Conservation (phyloP, 2,888 invertebrate genomes). For the Callimorpha dominula region DNA sequence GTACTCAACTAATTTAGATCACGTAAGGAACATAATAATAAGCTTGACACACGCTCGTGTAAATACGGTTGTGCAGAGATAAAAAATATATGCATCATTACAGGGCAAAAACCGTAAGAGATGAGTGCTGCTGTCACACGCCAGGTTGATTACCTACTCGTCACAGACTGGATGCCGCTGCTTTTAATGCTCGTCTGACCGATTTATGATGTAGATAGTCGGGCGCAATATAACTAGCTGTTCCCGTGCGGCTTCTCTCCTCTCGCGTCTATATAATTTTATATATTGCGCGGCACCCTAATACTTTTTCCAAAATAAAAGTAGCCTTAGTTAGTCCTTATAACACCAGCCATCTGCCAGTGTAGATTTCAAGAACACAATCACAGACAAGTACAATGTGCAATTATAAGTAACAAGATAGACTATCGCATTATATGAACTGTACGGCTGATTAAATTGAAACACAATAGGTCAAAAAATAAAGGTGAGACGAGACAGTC, state of each 20-base stretch:
- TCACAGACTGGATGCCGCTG: neutral
- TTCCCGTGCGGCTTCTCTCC: too few relatives aligned
- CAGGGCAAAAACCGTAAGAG: neutral
- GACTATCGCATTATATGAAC: neutral
- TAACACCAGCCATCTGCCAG: too few relatives aligned
- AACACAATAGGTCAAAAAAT: neutral
- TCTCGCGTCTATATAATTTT: too few relatives aligned
- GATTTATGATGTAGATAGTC: neutral
- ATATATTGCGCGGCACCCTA: too few relatives aligned
- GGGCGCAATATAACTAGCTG: too few relatives aligned
- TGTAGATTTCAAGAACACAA: too few relatives aligned
- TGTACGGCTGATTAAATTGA: neutral
- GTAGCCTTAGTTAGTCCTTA: too few relatives aligned
- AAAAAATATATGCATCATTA: conserved; percentile 3
- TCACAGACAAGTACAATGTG: too few relatives aligned
- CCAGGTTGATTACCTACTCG: neutral
- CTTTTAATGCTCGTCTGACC: neutral
- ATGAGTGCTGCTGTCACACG: neutral
- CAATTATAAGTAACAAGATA: too few relatives aligned
- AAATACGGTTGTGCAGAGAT: neutral
- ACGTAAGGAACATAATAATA: conserved; percentile 12
- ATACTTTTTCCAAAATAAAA: too few relatives aligned
- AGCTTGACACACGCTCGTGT: neutral
- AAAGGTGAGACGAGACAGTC: neutral
- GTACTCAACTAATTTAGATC: conserved; percentile 14